A percentile compares a stretch with the other conserved stretches of the same genome.
phyloP scores from a whole-genome alignment of 2,888 invertebrate genomes.

The Anthophora plumipes region DNA sequence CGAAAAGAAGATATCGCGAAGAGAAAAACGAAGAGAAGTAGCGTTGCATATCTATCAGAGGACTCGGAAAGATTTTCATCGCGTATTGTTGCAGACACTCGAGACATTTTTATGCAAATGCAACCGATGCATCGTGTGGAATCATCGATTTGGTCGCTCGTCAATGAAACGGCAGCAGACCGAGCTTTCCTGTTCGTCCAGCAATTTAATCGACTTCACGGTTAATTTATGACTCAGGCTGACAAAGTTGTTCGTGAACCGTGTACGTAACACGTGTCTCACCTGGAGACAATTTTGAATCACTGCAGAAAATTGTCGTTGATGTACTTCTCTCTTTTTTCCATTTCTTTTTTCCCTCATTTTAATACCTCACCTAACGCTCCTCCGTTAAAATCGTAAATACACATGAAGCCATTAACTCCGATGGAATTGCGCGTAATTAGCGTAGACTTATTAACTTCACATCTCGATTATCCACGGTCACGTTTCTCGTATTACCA shows the following conservation, averaged over 20 bases:
- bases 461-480: constrained; percentile 36
- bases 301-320: no score
- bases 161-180: constrained; percentile 17
- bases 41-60: not conserved
- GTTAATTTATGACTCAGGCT: constrained; percentile 39
- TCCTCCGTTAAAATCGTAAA: constrained; percentile 47
- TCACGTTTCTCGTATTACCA: constrained; percentile 31
- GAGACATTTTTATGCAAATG: constrained; percentile 64
- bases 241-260: constrained; percentile 9
- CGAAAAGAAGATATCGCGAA: not conserved
- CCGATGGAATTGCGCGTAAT: constrained; percentile 49
- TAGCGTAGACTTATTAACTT: constrained; percentile 59
- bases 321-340: no score
- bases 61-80: constrained; percentile 10
- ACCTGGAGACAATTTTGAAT: constrained; percentile 32
- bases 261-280: constrained; percentile 22
- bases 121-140: constrained; percentile 36
- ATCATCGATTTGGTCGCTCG: constrained; percentile 41
- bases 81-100: constrained; percentile 28
- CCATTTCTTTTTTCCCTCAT: constrained; percentile 23
- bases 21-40: not conserved
- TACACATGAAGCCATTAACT: constrained; percentile 32
- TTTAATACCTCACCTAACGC: constrained; percentile 4
- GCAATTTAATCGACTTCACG: constrained; percentile 55
- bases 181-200: constrained; percentile 18